A percentile compares a stretch with the other conserved stretches of the same genome.
phyloP scores from a whole-genome alignment of 2,797 vertebrate species.

The Hippopotamyrus pictus region DNA sequence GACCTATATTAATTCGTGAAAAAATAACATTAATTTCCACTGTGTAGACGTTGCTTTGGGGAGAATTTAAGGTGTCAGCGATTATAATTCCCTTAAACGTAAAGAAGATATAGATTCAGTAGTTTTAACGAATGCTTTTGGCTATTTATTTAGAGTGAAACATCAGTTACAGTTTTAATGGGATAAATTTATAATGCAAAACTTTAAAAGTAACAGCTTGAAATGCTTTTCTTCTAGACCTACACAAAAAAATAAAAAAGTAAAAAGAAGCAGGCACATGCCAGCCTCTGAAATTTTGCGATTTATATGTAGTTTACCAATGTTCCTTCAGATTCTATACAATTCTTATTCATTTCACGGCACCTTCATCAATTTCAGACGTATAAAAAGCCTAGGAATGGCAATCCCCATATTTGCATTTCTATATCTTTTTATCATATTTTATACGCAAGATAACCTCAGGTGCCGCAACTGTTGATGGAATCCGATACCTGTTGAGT shows the following conservation, averaged over 20 bases:
- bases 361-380: background rate
- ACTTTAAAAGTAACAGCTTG: background rate
- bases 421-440: background rate
- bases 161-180: background rate
- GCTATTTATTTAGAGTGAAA: background rate
- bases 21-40: background rate
- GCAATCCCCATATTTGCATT: background rate
- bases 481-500: slow-evolving; percentile 56
- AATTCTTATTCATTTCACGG: background rate
- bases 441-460: slow-evolving; percentile 22
- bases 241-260: background rate
- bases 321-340: background rate
- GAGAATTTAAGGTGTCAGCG: background rate
- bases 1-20: background rate
- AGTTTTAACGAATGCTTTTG: background rate
- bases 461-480: slow-evolving; percentile 53
- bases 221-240: background rate
- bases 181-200: background rate
- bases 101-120: background rate
- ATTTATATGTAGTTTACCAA: background rate
- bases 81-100: background rate
- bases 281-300: background rate
- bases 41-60: background rate
- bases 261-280: background rate
- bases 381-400: background rate